Base-by-base conservation (phyloP, 2,113 vertebrate species). In the Paedocypris sp. region DNA sequence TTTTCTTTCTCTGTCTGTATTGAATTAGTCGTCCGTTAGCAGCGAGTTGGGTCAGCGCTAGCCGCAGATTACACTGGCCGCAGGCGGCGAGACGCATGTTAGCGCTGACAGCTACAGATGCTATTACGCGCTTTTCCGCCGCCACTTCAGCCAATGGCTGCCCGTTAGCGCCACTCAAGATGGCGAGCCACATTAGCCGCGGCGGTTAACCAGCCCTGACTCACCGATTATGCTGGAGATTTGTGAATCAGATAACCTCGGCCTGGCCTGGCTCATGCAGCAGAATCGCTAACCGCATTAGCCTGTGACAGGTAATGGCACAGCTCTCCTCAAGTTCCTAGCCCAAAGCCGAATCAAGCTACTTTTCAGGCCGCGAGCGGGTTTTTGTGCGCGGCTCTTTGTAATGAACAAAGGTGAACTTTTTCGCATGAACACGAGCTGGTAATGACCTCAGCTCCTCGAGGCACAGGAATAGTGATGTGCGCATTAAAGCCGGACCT, bases 241-340 rank as follows among this genome's bases (percentile, higher is more conserved):
- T 31, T 26, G 6, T 10, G n/a, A 19, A 39, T 23, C 19, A 1
- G 35, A 54, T 46, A 60, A 64, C 23, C 20, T 39, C 49, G 48
- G 66, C 57, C 31, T 12, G 36, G 18, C 26, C 51, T 45, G 49
- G 35, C 11, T 20, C 32, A 16, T 45, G 4, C 8, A 63, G 18
- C 18, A 3, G 16, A 15, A 31, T 54, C 60, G 51, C 31, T 51
- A 67, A 67, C 67, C 71, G 59, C 35, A 65, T 82, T 75, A 76
- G 18, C 72, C 63, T 11, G 22, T 66, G 54, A 63, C 71, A 54
- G 57, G 32, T 41, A n/a, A n/a, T n/a, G n/a, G n/a, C n/a, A 43
- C n/a, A 41, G 18, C 26, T 45, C 66, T 26, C 69, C 15, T 31
- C 32, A 50, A 60, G 32, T 62, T 38, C 25, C 60, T 62, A 32